A percentile compares a stretch with the other conserved stretches of the same genome.
phyloP scores from a whole-genome alignment of 1,140 invertebrate genomes.

The Caligus rogercresseyi region DNA sequence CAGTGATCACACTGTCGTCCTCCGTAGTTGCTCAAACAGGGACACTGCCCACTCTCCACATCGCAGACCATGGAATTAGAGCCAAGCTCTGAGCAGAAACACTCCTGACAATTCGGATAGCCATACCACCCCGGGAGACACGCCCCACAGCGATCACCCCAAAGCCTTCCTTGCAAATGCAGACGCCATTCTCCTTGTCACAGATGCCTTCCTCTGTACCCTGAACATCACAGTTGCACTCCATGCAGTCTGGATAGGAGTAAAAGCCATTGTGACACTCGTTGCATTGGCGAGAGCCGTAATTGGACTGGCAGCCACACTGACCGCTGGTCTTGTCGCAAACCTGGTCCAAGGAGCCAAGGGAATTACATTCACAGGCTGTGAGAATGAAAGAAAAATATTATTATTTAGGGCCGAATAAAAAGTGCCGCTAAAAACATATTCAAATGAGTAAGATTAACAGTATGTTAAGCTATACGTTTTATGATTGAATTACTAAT shows the following conservation, averaged over 20 bases:
- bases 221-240: conserved; percentile 75
- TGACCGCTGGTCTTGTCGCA: conserved; percentile 70
- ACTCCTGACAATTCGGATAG: conserved; percentile 71
- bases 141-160: conserved; percentile 72
- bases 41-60: conserved; percentile 65
- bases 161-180: conserved; percentile 80
- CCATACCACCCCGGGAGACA: conserved; percentile 67
- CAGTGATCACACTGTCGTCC: conserved; percentile 82
- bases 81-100: conserved; percentile 58
- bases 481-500: too few relatives aligned
- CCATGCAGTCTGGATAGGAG: conserved; percentile 70
- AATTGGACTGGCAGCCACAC: conserved; percentile 76
- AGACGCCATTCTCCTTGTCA: conserved; percentile 59
- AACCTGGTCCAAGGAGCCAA: conserved; percentile 49
- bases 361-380: conserved; percentile 71
- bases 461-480: too few relatives aligned
- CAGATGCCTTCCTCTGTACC: conserved; percentile 73
- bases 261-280: conserved; percentile 80
- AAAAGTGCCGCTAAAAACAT: too few relatives aligned
- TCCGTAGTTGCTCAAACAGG: conserved; percentile 70
- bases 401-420: too few relatives aligned
- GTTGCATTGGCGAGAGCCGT: conserved; percentile 72
- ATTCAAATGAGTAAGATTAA: too few relatives aligned
- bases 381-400: conserved; percentile 24
- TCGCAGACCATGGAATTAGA: conserved; percentile 60